These are phyloP conservation scores for Xanthorhoe designata DNA, from an alignment of 2,888 invertebrate genomes.

Conservation along the genomic window DNA sequence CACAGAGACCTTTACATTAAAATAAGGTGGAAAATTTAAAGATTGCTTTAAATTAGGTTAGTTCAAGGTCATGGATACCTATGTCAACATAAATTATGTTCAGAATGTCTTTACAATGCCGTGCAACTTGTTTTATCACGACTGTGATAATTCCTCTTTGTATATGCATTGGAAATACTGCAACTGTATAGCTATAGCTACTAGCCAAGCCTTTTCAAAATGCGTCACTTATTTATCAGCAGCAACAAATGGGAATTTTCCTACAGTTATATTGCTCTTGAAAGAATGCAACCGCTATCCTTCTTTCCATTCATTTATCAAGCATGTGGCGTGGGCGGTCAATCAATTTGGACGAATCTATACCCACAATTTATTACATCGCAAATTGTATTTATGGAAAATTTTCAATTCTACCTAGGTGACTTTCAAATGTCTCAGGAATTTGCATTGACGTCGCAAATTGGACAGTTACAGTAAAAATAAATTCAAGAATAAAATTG, in stretches of 20 bases:
- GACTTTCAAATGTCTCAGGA: not conserved
- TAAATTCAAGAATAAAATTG: constrained; percentile 1
- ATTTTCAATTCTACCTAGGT: not conserved
- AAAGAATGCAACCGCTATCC: not conserved
- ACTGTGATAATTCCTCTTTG: constrained; percentile 43
- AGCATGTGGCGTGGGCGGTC: not conserved
- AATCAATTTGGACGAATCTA: not conserved
- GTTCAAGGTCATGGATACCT: constrained; percentile 20
- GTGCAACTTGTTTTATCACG: constrained; percentile 30
- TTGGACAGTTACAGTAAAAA: not conserved
- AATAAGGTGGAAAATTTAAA: constrained; percentile 4
- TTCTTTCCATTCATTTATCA: not conserved
- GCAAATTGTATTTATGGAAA: not conserved
- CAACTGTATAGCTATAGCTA: constrained; percentile 13
- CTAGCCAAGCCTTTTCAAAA: constrained; percentile 12
- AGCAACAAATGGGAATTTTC: constrained; percentile 16
- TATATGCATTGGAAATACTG: constrained; percentile 38
- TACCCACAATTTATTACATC: not conserved
- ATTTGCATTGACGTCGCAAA: not conserved
- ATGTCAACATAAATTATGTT: constrained; percentile 4
- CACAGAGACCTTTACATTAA: constrained; percentile 4
- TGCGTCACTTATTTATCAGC: constrained; percentile 18
- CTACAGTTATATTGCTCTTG: constrained; percentile 4
- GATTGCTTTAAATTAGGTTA: constrained; percentile 6
- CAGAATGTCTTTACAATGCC: constrained; percentile 9